Evolutionary conservation across 2,113 vertebrate species (phyloP).

Genomic region (Syngnathus scovelli): DNA sequence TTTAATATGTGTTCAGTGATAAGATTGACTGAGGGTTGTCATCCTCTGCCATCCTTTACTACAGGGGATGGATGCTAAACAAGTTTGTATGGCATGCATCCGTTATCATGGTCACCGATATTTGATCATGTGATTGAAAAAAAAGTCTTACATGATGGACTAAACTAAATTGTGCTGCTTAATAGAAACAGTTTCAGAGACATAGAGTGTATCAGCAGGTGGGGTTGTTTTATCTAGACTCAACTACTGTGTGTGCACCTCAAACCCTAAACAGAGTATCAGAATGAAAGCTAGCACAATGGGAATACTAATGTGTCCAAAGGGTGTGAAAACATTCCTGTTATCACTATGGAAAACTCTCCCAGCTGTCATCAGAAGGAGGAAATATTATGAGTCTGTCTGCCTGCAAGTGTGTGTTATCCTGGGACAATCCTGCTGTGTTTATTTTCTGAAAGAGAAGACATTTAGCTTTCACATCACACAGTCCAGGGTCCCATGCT

Average conservation of each 20-base stretch:
- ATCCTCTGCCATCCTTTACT: not conserved
- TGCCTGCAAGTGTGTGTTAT: conserved; percentile 58
- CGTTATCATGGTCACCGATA: not conserved
- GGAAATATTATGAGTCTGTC: conserved; percentile 67
- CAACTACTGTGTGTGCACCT: conserved; percentile 16
- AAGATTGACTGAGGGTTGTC: not conserved
- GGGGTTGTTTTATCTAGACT: conserved; percentile 20
- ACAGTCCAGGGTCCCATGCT: conserved; percentile 58
- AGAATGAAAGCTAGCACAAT: conserved; percentile 37
- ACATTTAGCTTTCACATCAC: conserved; percentile 58
- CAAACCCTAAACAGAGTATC: conserved; percentile 31
- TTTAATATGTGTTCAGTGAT: not conserved
- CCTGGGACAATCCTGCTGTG: conserved; percentile 62
- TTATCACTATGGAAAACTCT: conserved; percentile 65
- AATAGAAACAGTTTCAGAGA: not conserved
- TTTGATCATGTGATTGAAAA: not conserved
- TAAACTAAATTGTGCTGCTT: not conserved
- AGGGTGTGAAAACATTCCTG: conserved; percentile 69
- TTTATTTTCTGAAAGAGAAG: conserved; percentile 71
- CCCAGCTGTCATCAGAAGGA: conserved; percentile 62
- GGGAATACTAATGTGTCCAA: conserved; percentile 52
- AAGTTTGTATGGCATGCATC: not conserved
- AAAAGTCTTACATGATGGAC: not conserved
- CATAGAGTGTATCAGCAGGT: conserved; percentile 11
- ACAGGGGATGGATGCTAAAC: not conserved